Base-by-base conservation (phyloP, 2,888 invertebrate species). In the Cosmopolites sordidus region DNA sequence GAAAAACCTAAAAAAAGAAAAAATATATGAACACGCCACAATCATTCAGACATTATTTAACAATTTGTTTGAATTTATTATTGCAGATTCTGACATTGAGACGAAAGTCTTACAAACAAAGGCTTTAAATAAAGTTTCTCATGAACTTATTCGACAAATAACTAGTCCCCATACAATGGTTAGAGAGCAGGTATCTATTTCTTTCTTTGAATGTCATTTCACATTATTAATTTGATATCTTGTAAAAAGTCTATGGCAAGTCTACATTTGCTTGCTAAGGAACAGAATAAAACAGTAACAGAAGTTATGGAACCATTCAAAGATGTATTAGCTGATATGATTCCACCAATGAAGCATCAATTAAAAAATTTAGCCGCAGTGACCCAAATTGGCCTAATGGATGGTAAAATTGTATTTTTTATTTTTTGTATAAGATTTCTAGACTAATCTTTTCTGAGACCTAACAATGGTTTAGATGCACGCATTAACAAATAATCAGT, bases 381-480 rank as follows among this genome's bases (percentile, higher is more conserved):
- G 67, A 92, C 93, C 1, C 97, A 97, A 75, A 94, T 97, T 75
- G 97, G 96, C 6, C 77, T 97, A 2, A 93, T 97, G 92, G 96
- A 97, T 68, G 96, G 96, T 37, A 37, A n/a, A 11, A 8, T 22
- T n/a, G n/a, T n/a, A n/a, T n/a, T n/a, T 22, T 22, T 22, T 22
- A 22, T 22, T n/a, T n/a, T n/a, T n/a, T n/a, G n/a, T n/a, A n/a
- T n/a, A n/a, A n/a, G n/a, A n/a, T n/a, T n/a, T n/a, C n/a, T n/a
- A n/a, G n/a, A n/a, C n/a, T n/a, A n/a, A n/a, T n/a, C n/a, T n/a
- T n/a, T n/a, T n/a, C n/a, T n/a, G n/a, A n/a, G n/a, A n/a, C n/a
- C n/a, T n/a, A n/a, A n/a, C n/a, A n/a, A n/a, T n/a, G n/a, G n/a
- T n/a, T n/a, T n/a, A n/a, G n/a, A n/a, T n/a, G n/a, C n/a, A n/a